These are phyloP conservation scores for Scytalopus superciliaris DNA, from an alignment of 2,113 vertebrate genomes.

Conservation along the genomic window DNA sequence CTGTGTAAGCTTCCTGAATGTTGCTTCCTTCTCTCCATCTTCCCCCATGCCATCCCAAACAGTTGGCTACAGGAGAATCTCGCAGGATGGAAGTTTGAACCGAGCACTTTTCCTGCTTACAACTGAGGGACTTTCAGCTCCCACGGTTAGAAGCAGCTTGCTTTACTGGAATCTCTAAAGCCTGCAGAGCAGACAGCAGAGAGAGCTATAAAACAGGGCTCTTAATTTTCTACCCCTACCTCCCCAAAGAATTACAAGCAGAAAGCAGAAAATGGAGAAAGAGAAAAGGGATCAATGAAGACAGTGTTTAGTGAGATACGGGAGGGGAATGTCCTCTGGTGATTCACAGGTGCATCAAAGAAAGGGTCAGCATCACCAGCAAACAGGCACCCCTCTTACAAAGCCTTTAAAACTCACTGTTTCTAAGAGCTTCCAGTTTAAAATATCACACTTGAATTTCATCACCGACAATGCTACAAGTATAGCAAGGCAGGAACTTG, in stretches of 20 bases:
- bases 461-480: slow-evolving; percentile 56
- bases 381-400: slow-evolving; percentile 16
- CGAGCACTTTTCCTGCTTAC: background rate
- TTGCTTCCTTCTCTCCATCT: background rate
- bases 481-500: slow-evolving; percentile 51
- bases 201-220: background rate
- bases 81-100: background rate
- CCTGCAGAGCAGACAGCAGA: background rate
- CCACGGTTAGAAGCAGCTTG: background rate
- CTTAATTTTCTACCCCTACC: background rate
- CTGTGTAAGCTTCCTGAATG: background rate
- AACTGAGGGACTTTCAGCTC: background rate
- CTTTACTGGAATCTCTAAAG: background rate
- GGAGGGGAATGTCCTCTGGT: background rate
- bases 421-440: slow-evolving; percentile 59
- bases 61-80: background rate
- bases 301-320: background rate
- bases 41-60: background rate
- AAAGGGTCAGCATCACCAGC: background rate
- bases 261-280: slow-evolving; percentile 3
- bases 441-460: slow-evolving; percentile 61
- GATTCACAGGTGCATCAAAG: background rate
- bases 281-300: background rate
- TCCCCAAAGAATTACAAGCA: background rate
- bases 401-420: slow-evolving; percentile 44